Evolutionary conservation across 2,113 vertebrate species (phyloP).

Genomic region (Accipiter virgatus): DNA sequence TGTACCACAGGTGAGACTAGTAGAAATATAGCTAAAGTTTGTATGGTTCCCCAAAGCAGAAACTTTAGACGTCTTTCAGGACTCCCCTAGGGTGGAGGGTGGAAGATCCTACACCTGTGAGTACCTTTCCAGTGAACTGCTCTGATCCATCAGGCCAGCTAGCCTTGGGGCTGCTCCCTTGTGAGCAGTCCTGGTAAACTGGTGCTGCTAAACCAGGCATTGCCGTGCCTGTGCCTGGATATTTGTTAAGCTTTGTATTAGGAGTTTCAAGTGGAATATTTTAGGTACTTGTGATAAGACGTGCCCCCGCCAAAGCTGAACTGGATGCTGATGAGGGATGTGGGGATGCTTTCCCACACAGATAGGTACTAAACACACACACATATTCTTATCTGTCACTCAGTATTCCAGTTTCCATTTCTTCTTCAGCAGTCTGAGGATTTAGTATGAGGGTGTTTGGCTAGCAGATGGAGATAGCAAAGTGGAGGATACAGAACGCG

Average conservation of each 20-base stretch:
- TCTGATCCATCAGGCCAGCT: neutral
- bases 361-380: neutral
- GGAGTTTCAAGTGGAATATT: neutral
- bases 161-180: neutral
- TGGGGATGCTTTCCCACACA: neutral
- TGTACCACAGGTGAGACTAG: too few species aligned
- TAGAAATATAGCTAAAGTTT: rapidly evolving
- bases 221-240: neutral
- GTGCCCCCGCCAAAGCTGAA: neutral
- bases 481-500: neutral
- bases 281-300: neutral
- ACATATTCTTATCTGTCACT: neutral
- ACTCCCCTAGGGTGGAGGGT: neutral
- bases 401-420: neutral
- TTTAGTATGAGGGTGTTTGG: neutral
- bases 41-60: neutral
- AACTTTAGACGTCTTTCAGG: too few species aligned
- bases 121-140: neutral
- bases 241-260: neutral
- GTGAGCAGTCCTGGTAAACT: neutral
- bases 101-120: neutral
- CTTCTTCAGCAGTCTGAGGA: neutral
- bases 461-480: neutral
- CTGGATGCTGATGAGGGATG: neutral
- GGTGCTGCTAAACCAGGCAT: neutral